These are phyloP conservation scores for Mesocentrotus franciscanus DNA, from an alignment of 53 echinoderm and acorn worm species.

Conservation along the genomic window DNA sequence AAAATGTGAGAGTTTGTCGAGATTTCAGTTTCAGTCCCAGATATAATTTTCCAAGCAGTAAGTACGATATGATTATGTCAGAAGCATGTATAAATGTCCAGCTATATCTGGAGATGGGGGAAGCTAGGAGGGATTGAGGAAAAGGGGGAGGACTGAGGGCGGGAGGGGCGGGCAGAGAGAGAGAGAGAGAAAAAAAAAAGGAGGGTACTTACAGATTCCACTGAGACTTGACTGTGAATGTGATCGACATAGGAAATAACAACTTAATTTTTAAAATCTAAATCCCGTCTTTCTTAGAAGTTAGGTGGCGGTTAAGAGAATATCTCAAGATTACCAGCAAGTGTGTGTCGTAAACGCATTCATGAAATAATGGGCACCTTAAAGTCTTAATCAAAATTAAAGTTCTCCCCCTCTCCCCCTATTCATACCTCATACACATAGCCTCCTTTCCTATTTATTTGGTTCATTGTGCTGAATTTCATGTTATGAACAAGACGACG, in stretches of 20 bases:
- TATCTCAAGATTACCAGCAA: background rate
- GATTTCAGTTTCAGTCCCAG: too few relatives aligned
- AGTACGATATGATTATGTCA: too few relatives aligned
- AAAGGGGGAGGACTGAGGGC: background rate
- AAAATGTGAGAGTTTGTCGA: background rate
- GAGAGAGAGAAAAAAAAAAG: too few relatives aligned
- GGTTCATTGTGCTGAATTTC: too few relatives aligned
- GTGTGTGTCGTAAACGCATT: background rate
- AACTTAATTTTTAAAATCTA: background rate
- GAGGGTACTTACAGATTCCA: background rate
- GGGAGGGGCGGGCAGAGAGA: too few relatives aligned
- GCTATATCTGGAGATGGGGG: background rate
- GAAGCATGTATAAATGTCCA: too few relatives aligned
- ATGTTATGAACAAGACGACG: too few relatives aligned
- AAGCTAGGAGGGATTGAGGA: background rate
- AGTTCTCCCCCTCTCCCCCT: background rate
- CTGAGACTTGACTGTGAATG: background rate
- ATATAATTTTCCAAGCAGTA: too few relatives aligned
- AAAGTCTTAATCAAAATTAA: background rate
- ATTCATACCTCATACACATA: background rate
- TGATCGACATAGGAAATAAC: background rate
- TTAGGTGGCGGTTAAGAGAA: background rate
- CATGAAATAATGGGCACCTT: background rate
- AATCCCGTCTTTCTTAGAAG: background rate
- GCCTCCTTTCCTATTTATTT: background rate